Conservation (phyloP, 2,888 invertebrate genomes). For the Dione juno region DNA sequence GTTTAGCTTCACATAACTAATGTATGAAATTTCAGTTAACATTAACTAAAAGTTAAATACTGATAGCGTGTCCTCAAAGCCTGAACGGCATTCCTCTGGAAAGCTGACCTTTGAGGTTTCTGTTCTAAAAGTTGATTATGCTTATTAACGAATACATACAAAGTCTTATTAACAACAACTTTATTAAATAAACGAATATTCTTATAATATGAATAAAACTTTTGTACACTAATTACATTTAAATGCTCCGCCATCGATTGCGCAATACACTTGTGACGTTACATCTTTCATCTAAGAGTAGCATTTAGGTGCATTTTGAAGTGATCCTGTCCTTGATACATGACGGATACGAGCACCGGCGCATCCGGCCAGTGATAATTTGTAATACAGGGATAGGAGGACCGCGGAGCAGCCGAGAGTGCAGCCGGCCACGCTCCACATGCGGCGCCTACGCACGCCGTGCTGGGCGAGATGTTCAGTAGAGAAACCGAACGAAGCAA, state of each 20-base stretch:
- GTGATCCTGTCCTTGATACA: slow-evolving; percentile 28
- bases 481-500: slow-evolving; percentile 86
- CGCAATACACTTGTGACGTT: slow-evolving; percentile 27
- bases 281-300: slow-evolving; percentile 31
- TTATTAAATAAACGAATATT: not conserved
- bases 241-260: slow-evolving; percentile 45
- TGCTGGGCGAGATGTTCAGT: slow-evolving; percentile 91
- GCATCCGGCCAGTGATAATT: slow-evolving; percentile 73
- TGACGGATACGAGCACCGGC: slow-evolving; percentile 47
- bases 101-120: not conserved
- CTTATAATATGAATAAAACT: no score
- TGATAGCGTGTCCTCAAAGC: slow-evolving; percentile 7
- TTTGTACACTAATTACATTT: not conserved
- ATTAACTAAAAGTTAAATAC: slow-evolving; percentile 13
- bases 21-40: slow-evolving; percentile 16
- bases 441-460: slow-evolving; percentile 90
- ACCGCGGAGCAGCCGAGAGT: slow-evolving; percentile 71
- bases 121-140: not conserved
- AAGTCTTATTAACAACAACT: not conserved
- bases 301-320: slow-evolving; percentile 40
- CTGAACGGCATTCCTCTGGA: not conserved
- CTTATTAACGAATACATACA: not conserved
- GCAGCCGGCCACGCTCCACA: slow-evolving; percentile 83
- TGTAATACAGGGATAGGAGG: slow-evolving; percentile 84
- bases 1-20: slow-evolving; percentile 19